Base-by-base conservation (phyloP, 2,797 vertebrate genomes). In the Chiroxiphia lanceolata region DNA sequence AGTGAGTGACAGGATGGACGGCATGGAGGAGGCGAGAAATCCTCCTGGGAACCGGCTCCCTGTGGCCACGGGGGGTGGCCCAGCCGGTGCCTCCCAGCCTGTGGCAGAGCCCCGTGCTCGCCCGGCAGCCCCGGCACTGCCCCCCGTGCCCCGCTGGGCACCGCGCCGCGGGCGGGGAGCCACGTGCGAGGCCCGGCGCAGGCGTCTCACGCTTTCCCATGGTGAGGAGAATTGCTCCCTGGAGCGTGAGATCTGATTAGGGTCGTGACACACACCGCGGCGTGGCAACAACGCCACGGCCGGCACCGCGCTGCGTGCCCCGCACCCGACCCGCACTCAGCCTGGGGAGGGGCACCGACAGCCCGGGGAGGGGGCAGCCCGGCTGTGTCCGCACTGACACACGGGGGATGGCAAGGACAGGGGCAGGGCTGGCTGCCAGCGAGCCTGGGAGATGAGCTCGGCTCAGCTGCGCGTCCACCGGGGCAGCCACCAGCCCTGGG, bases 181-280 rank as follows among this genome's bases (percentile, higher is more conserved):
- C 68, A 51, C 40, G 10, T 84, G 83, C 20, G 1, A 67, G 70
- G 70, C 78, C 88, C 60, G 16, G 75, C 8, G 0, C 87, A 64
- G 67, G 68, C 45, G 0, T 53, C 78, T 91, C 81, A 59, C 5
- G 12, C 81, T 60, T 45, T 70, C 64, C 90, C 75, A 11, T 38
- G 70, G 88, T 74, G 90, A 84, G 74, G 75, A 0, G 0, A 95
- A 95, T 92, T 82, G 92, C 89, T 95, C 82, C 92, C 89, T 74
- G 74, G 90, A 95, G 92, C 75, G 1, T 94, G 90, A 96, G 94
- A 95, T 97, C 56, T 77, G 81, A 95, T 96, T 95, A 97, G 78
- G 36, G 71, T 50, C 3, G 29, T 96, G 94, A 93, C 94, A 96
- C 94, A 96, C 80, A 70, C 36, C 21, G 0, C 63, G 10, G 92